Conservation (phyloP, 92 coral and sea anemone genomes). For the Siderastrea siderea region DNA sequence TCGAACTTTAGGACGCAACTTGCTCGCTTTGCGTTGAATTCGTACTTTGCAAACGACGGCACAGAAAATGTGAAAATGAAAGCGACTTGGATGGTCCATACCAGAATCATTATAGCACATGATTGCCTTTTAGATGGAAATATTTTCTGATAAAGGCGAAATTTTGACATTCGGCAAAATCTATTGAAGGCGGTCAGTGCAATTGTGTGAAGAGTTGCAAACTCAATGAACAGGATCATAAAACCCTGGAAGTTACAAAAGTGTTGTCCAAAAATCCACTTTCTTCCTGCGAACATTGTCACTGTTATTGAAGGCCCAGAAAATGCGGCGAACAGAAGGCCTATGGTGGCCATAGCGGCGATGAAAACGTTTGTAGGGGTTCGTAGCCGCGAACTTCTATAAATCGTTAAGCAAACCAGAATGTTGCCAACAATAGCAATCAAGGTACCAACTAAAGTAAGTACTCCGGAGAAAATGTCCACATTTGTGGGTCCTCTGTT, state of each 20-base stretch:
- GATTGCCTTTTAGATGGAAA: constrained; percentile 25
- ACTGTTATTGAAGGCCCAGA: constrained; percentile 13
- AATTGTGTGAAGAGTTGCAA: constrained; percentile 41
- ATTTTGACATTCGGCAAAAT: constrained; percentile 21
- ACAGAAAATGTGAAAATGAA: constrained; percentile 8
- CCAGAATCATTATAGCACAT: background rate
- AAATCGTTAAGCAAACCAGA: constrained; percentile 33
- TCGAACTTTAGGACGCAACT: background rate
- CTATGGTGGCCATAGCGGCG: constrained; percentile 16
- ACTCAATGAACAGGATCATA: constrained; percentile 16
- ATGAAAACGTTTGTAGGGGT: constrained; percentile 31
- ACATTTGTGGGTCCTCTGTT: background rate
- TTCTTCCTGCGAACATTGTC: constrained; percentile 11
- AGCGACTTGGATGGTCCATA: background rate
- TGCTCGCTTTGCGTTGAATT: background rate
- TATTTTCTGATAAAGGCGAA: background rate
- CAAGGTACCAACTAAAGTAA: constrained; percentile 2
- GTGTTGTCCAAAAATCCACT: constrained; percentile 20
- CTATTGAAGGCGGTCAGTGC: constrained; percentile 43
- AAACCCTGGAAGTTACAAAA: constrained; percentile 31
- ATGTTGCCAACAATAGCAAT: constrained; percentile 21
- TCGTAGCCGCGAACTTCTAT: constrained; percentile 10
- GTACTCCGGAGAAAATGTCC: background rate
- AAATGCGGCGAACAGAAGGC: constrained; percentile 21
- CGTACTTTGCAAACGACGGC: constrained; percentile 19